Evolutionary conservation across 2,888 invertebrate genomes (phyloP).

Genomic region (Alcis repandata): DNA sequence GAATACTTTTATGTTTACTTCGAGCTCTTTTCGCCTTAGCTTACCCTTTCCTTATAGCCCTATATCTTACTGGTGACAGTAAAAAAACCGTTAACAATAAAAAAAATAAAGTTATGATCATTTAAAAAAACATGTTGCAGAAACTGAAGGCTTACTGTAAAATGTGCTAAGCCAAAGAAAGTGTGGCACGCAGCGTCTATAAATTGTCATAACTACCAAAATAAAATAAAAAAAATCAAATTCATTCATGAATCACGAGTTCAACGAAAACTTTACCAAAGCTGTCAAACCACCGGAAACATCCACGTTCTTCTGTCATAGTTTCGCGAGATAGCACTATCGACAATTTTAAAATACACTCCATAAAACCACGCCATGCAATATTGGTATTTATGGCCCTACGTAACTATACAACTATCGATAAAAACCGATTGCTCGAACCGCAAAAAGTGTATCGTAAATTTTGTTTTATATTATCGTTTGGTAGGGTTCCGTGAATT

Average conservation of each 20-base stretch:
- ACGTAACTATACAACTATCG: constrained; percentile 54
- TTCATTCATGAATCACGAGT: constrained; percentile 10
- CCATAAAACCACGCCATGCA: constrained; percentile 42
- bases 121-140: no score
- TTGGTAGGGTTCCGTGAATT: constrained; percentile 20
- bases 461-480: constrained; percentile 62
- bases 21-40: no score
- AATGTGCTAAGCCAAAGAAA: no score
- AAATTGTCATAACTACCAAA: no score
- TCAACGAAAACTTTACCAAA: constrained; percentile 7
- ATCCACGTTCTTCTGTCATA: constrained; percentile 24
- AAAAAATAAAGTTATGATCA: no score
- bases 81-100: no score
- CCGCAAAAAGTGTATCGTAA: constrained; percentile 66
- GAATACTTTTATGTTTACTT: no score
- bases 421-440: constrained; percentile 59
- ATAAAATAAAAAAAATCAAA: not conserved
- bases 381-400: constrained; percentile 51
- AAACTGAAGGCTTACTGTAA: no score
- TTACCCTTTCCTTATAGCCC: no score
- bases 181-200: no score
- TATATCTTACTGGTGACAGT: no score
- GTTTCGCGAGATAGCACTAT: constrained; percentile 30
- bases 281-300: constrained; percentile 27
- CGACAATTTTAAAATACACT: constrained; percentile 37